Evolutionary conservation across 2,888 invertebrate genomes (phyloP).

Genomic region (Callimorpha dominula): DNA sequence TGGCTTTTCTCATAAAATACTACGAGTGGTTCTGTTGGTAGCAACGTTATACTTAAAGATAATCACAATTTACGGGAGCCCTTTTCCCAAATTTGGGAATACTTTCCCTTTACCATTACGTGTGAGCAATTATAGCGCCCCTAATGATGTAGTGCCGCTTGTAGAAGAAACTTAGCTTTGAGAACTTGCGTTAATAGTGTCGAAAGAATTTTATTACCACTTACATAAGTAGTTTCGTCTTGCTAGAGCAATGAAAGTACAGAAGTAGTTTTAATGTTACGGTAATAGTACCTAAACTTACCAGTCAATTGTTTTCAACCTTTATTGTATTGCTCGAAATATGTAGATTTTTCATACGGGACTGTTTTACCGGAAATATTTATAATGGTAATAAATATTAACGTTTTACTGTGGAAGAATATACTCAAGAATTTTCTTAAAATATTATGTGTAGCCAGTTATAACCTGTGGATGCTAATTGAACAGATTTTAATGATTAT

Average conservation of each 20-base stretch:
- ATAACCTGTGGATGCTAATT: too few relatives aligned
- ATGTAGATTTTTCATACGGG: background rate
- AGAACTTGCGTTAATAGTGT: constrained; percentile 60
- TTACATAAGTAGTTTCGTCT: constrained; percentile 54
- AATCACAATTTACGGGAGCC: constrained; percentile 85
- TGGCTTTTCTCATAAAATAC: constrained; percentile 85
- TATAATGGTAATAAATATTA: background rate
- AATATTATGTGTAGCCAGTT: too few relatives aligned
- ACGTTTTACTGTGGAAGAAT: too few relatives aligned
- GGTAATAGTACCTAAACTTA: constrained; percentile 52
- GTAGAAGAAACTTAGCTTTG: constrained; percentile 28
- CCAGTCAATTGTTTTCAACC: constrained; percentile 41
- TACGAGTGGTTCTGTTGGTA: constrained; percentile 81
- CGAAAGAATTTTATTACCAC: constrained; percentile 64
- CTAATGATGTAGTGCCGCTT: constrained; percentile 71
- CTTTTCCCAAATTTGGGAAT: constrained; percentile 72
- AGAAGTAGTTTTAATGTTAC: constrained; percentile 47
- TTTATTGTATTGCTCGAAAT: constrained; percentile 24
- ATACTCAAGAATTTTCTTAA: too few relatives aligned
- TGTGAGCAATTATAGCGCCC: constrained; percentile 74
- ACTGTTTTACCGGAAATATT: background rate
- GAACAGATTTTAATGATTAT: too few relatives aligned
- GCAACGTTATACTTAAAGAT: constrained; percentile 82
- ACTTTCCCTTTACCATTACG: constrained; percentile 71
- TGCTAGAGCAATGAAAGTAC: constrained; percentile 39